phyloP scores from a whole-genome alignment of 92 coral and sea anemone species.

The Actinernus sp. region DNA sequence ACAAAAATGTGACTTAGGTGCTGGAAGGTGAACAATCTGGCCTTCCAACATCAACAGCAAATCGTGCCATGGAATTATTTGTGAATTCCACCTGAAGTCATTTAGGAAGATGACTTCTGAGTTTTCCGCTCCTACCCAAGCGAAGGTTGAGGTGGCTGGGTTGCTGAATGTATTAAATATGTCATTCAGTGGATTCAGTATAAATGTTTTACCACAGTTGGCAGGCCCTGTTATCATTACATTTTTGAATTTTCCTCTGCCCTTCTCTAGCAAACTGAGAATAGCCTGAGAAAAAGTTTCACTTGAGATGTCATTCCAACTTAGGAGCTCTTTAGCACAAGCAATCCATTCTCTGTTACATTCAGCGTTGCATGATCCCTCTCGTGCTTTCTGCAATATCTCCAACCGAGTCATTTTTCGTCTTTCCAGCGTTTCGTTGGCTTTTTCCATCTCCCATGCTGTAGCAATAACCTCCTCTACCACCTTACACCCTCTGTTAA shows the following conservation, averaged over 20 bases:
- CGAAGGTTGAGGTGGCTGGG: constrained; percentile 25
- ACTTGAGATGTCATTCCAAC: constrained; percentile 12
- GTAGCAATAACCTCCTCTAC: constrained; percentile 57
- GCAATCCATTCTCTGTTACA: constrained; percentile 31
- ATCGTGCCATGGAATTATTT: constrained; percentile 32
- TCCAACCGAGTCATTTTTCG: constrained; percentile 31
- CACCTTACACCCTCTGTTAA: constrained; percentile 59
- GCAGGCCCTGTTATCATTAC: constrained; percentile 21
- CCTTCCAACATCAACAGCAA: constrained; percentile 22
- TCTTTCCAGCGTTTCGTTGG: constrained; percentile 4
- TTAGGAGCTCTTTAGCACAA: constrained; percentile 27
- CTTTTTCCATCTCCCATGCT: constrained; percentile 52
- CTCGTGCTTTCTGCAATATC: constrained; percentile 23
- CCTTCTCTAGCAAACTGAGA: constrained; percentile 10
- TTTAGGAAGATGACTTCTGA: constrained; percentile 12
- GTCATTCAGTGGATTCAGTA: constrained; percentile 7
- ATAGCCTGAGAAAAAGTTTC: constrained; percentile 15
- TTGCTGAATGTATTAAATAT: constrained; percentile 21
- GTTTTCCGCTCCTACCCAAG: constrained; percentile 23
- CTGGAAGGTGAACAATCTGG: constrained; percentile 26
- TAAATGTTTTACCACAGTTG: constrained; percentile 24
- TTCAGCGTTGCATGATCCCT: constrained; percentile 3
- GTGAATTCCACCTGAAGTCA: constrained; percentile 14
- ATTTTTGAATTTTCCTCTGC: constrained; percentile 37
- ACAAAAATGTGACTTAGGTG: constrained; percentile 25